Evolutionary conservation across 92 coral and sea anemone species (phyloP), one percentile per base, ranked within the genome.

Genomic region (Bergia puertoricense): DNA sequence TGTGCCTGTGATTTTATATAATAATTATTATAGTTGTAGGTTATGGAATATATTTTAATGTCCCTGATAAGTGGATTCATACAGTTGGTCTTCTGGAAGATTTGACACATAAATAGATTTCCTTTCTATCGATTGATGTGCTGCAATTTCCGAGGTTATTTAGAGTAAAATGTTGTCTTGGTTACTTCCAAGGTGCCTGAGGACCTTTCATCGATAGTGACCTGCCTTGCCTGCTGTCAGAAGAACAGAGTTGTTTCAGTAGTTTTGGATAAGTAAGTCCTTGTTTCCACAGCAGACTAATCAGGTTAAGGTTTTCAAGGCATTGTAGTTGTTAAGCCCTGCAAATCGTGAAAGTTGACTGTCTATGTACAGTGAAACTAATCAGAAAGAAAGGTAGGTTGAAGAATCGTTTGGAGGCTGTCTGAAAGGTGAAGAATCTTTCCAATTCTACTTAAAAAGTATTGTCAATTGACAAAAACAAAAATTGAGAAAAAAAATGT

Each of bases 221-320:
- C 93, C 23, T 93, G 94, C 71, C 77, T 97, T 37, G 91, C 99
- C 66, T 94, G 97, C 88, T 95, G 97, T 88, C 86, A 84, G 59
- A 92, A 86, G 79, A 88, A 95, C 66, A 92, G 89, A 39, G 89
- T 91, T 62, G 90, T 95, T 78, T 92, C 95, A 83, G 96, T 91
- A 20, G 80, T 91, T 44, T 62, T 71, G 8, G 93, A 95, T 85
- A 92, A 91, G 99, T 97, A 86, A 38, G 92, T 85, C 57, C 23
- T 39, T 1, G 2, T 40, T 72, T 36, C 0, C 41, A 72, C 16
- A 18, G 16, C 44, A 0, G 48, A 2, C 11, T 20, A 42, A 11
- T 0, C 13, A 8, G 2, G 11, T 54, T 13, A 50, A 65, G 23
- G 30, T 62, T 62, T 62, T 62, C 6, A 20, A 62, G n/a, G 3